These are phyloP conservation scores for Perdita meconis DNA, from an alignment of 2,888 invertebrate species.

Conservation along the genomic window DNA sequence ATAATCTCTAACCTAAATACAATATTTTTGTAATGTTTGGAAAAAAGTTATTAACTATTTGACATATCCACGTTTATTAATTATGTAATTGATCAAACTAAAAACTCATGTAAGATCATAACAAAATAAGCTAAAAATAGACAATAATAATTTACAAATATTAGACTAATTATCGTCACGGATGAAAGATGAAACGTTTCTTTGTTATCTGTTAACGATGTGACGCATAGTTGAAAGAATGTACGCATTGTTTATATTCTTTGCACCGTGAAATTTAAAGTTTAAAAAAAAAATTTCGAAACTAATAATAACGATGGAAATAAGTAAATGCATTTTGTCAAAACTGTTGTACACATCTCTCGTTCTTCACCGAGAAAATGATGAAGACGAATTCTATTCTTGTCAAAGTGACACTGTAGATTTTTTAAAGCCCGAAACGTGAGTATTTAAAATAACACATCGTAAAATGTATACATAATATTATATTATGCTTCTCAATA, in stretches of 20 bases:
- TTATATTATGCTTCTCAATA: background rate
- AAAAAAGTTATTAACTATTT: no score
- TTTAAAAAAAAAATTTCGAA: conserved; percentile 69
- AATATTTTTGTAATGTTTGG: no score
- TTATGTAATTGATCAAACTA: background rate
- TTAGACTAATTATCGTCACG: conserved; percentile 1
- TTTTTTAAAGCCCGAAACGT: conserved; percentile 37
- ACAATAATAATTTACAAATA: background rate
- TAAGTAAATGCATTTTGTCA: conserved; percentile 75
- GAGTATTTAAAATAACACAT: conserved; percentile 40
- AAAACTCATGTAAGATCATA: background rate
- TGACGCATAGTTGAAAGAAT: conserved; percentile 11
- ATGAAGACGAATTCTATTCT: conserved; percentile 35
- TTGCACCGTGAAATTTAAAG: conserved; percentile 9
- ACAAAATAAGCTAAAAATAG: background rate
- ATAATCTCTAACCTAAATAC: no score
- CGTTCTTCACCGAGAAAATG: conserved; percentile 63
- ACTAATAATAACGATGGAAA: conserved; percentile 62
- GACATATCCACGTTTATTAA: background rate
- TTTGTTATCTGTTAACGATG: conserved; percentile 22
- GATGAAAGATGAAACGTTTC: background rate
- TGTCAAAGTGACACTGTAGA: conserved; percentile 32
- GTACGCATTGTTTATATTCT: conserved; percentile 5
- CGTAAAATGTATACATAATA: background rate
- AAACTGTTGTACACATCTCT: conserved; percentile 80